Conservation (phyloP, 2,888 invertebrate species). For the Acanthococcus lagerstroemiae region DNA sequence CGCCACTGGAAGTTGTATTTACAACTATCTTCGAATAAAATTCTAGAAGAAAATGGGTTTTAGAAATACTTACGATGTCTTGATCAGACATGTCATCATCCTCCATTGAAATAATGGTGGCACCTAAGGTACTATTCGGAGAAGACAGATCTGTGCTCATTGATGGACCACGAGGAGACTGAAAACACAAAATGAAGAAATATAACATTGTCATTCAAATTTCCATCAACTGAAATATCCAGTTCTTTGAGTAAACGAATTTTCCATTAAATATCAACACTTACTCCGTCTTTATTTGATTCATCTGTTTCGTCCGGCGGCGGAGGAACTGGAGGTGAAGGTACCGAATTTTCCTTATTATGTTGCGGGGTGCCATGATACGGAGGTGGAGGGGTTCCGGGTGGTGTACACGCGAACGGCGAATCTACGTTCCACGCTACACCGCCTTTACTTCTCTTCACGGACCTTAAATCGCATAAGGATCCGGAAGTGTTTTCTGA, state of each 20-base stretch:
- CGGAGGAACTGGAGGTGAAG: conserved; percentile 20
- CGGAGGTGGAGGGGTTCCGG: conserved; percentile 82
- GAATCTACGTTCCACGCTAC: conserved; percentile 44
- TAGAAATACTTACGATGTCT: conserved; percentile 56
- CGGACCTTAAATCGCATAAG: conserved; percentile 48
- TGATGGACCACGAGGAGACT: background rate
- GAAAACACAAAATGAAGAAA: background rate
- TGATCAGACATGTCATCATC: conserved; percentile 86
- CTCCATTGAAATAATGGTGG: conserved; percentile 88
- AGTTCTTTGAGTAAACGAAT: background rate
- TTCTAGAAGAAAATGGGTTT: conserved; percentile 19
- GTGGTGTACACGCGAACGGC: conserved; percentile 51
- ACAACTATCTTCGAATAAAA: too few species aligned
- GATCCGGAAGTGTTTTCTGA: conserved; percentile 48
- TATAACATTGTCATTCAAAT: background rate
- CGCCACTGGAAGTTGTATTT: too few species aligned
- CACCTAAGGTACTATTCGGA: conserved; percentile 36
- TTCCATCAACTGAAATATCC: background rate
- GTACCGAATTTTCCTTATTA: conserved; percentile 2
- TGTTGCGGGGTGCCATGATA: conserved; percentile 45
- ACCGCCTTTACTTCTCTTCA: conserved; percentile 38
- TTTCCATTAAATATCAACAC: background rate
- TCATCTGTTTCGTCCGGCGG: conserved; percentile 16
- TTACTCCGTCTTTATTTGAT: background rate
- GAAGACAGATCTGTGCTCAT: conserved; percentile 6